A percentile compares a stretch with the other conserved stretches of the same genome.
phyloP scores from a whole-genome alignment of 2,797 vertebrate species.

The Sternarchorhynchus goeldii region DNA sequence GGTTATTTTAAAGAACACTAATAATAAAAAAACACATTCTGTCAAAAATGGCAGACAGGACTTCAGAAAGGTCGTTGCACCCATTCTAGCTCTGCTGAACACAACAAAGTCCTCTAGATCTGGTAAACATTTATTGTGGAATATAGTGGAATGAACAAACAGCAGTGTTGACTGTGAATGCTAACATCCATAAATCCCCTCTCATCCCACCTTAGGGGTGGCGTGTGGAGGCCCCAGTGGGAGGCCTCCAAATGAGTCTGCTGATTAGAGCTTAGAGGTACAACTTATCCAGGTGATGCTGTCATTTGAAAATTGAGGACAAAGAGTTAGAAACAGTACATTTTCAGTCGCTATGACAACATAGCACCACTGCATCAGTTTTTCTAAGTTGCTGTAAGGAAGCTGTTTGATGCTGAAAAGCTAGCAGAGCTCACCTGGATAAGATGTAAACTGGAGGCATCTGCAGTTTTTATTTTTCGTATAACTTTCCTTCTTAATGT shows the following conservation, averaged over 20 bases:
- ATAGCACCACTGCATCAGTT: constrained; percentile 57
- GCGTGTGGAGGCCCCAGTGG: background rate
- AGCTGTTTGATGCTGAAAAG: constrained; percentile 54
- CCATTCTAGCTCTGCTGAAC: background rate
- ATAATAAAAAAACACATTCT: no score
- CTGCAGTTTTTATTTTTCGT: constrained; percentile 2
- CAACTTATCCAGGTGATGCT: background rate
- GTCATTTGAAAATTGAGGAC: background rate
- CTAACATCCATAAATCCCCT: background rate
- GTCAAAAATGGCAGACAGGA: no score
- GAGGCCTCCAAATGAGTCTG: background rate
- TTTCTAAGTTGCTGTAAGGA: constrained; percentile 61
- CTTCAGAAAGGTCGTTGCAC: background rate
- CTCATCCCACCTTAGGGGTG: background rate
- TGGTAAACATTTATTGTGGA: background rate
- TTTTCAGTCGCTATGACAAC: constrained; percentile 19
- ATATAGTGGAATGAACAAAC: background rate
- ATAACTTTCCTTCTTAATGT: background rate
- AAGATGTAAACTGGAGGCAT: constrained; percentile 47
- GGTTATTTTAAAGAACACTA: no score
- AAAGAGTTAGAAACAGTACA: background rate
- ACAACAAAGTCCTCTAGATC: background rate
- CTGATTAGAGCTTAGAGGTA: background rate
- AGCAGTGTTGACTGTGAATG: background rate
- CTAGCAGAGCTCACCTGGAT: constrained; percentile 60